Base-by-base conservation (phyloP, 2,797 vertebrate genomes). In the Etheostoma perlongum region DNA sequence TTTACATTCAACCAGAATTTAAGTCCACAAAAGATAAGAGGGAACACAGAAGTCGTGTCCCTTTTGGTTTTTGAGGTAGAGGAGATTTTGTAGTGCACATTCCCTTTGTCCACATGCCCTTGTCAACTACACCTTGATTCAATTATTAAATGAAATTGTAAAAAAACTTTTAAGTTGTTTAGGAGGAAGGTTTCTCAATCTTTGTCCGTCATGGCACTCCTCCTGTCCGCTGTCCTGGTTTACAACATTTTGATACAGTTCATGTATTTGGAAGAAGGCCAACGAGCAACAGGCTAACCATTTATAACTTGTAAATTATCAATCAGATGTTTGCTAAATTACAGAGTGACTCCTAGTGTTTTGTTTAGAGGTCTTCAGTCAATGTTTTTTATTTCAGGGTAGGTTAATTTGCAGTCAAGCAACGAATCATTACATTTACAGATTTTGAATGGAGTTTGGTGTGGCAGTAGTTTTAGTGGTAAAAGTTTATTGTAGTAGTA, bases 361-460 rank as follows among this genome's bases (percentile, higher is more conserved):
- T 59, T n/a, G 4, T 42, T 42, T 6, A 7, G 46, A 69, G n/a
- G 6, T 52, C 0, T 44, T 13, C 8, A 0, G n/a, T 27, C 2
- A 0, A 0, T 10, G 2, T 14, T 9, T 44, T 44, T 21, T 40
- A 40, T 10, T 40, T 11, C 3, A 9, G 27, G 0, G 2, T 1
- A 5, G 9, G 0, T 67, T 60, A 0, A 12, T 67, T 42, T 71
- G 25, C 6, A 65, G 53, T 25, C 1, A 0, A 55, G 25, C 44
- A 36, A 2, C 16, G 44, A 25, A 49, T 4, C 10, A 8, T 25
- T 11, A 11, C 27, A 42, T 25, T 0, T 2, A 6, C 10, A 51
- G 4, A 0, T 63, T 72, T 62, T 73, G 0, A 71, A 36, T 25
- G 21, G 44, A 36, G 12, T 81, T 36, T 48, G 59, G 47, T 72